Base-by-base conservation (phyloP, 2,888 invertebrate species). In the Nysson spinosus region DNA sequence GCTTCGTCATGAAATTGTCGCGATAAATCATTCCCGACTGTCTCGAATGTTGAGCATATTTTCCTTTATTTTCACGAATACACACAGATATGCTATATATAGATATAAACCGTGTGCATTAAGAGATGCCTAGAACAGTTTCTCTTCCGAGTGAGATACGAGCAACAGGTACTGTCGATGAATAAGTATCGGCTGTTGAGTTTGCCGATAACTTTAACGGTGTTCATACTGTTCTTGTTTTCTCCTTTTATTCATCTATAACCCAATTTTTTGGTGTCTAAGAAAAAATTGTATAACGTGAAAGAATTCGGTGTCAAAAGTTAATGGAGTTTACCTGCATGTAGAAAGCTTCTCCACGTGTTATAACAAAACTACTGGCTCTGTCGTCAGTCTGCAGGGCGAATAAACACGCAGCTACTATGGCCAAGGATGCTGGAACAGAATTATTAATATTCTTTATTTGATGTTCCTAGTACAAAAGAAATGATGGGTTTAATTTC, bases 341-440 rank as follows among this genome's bases (percentile, higher is more conserved):
- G 88, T 96, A 96, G 88, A 96, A 96, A 57, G 94, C 95, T 83
- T 94, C 93, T 69, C 95, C 95, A 79, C 95, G 90, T 47, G 91
- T 91, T 69, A 96, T 90, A 80, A 90, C 89, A 87, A 94, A 95
- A 56, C 95, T 95, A 83, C 89, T 91, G 75, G 91, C 90, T 78
- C 88, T 86, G 88, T 95, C 95, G 90, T 96, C 95, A 82, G 95
- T 93, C 89, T 96, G 95, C 51, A 95, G 89, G 28, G 95, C 95
- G 84, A 96, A 96, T 80, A 96, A 88, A 51, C 93, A 92, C 32
- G 95, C 95, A 67, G 95, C 94, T 24, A 93, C 92, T 78, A 95
- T 92, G 20, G 95, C 93, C 87, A 95, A 88, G 78, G 95, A 88
- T 40, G 94, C 96, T 96, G 90, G 3, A 91, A 90, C 57, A 62